A percentile compares a stretch with the other conserved stretches of the same genome.
Conservation (phyloP, 2,113 vertebrate species). For the Haplochromis vanheusdeni region DNA sequence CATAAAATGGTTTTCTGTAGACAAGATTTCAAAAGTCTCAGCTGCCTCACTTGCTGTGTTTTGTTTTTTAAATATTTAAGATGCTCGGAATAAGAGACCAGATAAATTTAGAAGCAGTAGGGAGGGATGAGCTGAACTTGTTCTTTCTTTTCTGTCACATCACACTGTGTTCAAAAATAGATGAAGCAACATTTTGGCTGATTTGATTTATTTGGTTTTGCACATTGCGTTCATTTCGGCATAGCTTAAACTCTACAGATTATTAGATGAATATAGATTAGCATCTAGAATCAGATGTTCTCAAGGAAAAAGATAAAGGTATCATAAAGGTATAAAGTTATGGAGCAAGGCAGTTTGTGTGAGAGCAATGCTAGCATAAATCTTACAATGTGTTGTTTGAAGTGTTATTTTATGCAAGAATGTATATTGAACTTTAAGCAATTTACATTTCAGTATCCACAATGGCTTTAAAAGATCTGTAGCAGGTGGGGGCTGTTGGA, state of each 20-base stretch:
- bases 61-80: conserved; percentile 12
- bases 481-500: not conserved
- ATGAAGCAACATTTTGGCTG: not conserved
- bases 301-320: not conserved
- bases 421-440: not conserved
- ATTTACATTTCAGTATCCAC: not conserved
- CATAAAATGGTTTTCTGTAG: not conserved
- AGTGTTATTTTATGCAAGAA: not conserved
- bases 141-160: conserved; percentile 6
- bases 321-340: not conserved
- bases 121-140: not conserved
- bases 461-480: not conserved
- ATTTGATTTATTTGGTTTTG: not conserved
- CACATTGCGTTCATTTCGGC: not conserved
- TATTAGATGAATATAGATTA: not conserved
- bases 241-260: not conserved
- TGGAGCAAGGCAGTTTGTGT: not conserved
- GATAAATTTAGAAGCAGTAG: conserved; percentile 29
- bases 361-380: not conserved
- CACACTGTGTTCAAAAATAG: not conserved
- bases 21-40: not conserved
- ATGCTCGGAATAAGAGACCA: not conserved
- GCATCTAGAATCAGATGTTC: not conserved
- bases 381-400: not conserved
- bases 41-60: not conserved